phyloP scores from a whole-genome alignment of 2,797 vertebrate genomes.

The Centropyge bicolor region DNA sequence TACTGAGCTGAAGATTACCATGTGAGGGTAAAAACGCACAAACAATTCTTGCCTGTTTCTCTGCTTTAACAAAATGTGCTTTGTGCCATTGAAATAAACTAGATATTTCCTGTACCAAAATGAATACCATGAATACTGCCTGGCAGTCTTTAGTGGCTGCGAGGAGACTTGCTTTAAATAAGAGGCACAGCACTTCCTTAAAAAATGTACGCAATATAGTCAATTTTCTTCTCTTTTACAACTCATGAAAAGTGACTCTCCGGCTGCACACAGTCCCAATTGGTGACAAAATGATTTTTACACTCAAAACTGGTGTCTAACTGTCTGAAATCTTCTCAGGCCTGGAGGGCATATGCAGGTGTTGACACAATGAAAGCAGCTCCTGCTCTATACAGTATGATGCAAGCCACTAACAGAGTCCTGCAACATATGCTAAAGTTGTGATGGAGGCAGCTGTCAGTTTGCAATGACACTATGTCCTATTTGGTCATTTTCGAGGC shows the following conservation, averaged over 20 bases:
- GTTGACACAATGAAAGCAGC: slow-evolving; percentile 38
- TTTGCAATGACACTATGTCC: slow-evolving; percentile 11
- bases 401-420: slow-evolving; percentile 47
- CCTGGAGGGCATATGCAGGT: slow-evolving; percentile 53
- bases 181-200: slow-evolving; percentile 19
- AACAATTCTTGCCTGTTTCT: background rate
- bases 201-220: slow-evolving; percentile 26
- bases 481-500: background rate
- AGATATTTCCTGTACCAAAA: slow-evolving; percentile 22
- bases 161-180: slow-evolving; percentile 23
- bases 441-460: slow-evolving; percentile 13
- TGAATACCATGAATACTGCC: slow-evolving; percentile 31
- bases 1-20: background rate
- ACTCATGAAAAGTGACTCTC: slow-evolving; percentile 29
- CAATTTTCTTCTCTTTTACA: slow-evolving; percentile 18
- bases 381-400: slow-evolving; percentile 49
- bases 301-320: slow-evolving; percentile 38
- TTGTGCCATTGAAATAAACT: slow-evolving; percentile 23
- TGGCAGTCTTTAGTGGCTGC: slow-evolving; percentile 26
- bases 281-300: slow-evolving; percentile 62
- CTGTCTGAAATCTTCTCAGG: slow-evolving; percentile 33
- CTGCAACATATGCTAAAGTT: slow-evolving; percentile 35
- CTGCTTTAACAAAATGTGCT: slow-evolving; percentile 28
- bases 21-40: slow-evolving; percentile 17
- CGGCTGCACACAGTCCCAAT: slow-evolving; percentile 50